phyloP scores from a whole-genome alignment of 2,888 invertebrate genomes.

The Thelaira solivaga region DNA sequence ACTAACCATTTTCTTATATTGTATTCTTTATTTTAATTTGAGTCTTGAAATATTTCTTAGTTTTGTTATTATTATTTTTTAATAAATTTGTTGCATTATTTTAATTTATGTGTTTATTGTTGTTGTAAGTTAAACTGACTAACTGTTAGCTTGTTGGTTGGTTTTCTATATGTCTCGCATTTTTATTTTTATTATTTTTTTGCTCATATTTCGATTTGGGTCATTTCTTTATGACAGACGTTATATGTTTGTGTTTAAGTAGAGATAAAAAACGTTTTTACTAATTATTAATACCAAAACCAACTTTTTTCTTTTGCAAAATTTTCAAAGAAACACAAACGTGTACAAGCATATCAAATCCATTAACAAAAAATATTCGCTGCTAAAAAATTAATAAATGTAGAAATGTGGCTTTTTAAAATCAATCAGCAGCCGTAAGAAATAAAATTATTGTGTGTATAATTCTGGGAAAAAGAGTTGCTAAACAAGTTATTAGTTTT shows the following conservation, averaged over 20 bases:
- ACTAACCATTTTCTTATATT: slow-evolving; percentile 11
- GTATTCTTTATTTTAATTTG: too few species aligned
- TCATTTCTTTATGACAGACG: slow-evolving; percentile 38
- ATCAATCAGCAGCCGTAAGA: too few species aligned
- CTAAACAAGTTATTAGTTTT: too few species aligned
- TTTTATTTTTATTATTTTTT: background rate
- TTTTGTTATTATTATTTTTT: background rate
- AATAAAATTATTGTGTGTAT: too few species aligned
- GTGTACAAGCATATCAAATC: background rate
- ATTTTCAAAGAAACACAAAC: too few species aligned
- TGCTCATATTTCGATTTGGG: slow-evolving; percentile 28
- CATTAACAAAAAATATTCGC: slow-evolving; percentile 4
- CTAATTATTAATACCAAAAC: slow-evolving; percentile 11
- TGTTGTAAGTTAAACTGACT: background rate
- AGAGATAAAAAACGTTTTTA: slow-evolving; percentile 14
- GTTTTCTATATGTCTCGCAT: slow-evolving; percentile 1
- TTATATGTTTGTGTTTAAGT: background rate
- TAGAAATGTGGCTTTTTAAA: slow-evolving; percentile 1
- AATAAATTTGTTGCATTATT: slow-evolving; percentile 13
- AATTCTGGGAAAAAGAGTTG: too few species aligned
- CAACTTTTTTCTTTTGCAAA: background rate
- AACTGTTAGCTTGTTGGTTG: background rate
- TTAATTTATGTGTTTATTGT: background rate
- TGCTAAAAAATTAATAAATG: background rate
- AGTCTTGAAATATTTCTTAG: background rate